phyloP scores from a whole-genome alignment of 2,888 invertebrate genomes.

The Thecophora atra region DNA sequence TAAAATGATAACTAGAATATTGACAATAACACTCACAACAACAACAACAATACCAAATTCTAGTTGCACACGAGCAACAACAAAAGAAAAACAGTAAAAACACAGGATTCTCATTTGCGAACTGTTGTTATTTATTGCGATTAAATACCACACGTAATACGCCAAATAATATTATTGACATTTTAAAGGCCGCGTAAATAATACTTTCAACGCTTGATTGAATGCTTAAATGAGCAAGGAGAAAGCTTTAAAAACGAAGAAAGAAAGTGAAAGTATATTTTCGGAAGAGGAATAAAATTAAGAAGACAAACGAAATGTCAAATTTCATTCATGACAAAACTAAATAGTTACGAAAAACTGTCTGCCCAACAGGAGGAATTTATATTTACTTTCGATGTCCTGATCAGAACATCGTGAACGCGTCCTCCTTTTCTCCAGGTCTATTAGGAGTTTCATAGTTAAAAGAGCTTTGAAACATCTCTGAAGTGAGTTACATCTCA shows the following conservation, averaged over 20 bases:
- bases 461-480: too few species aligned
- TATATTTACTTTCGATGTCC: too few species aligned
- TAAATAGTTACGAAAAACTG: too few species aligned
- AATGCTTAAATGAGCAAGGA: neutral
- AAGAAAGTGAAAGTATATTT: neutral
- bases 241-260: neutral
- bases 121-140: neutral
- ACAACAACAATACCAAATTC: neutral
- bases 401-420: too few species aligned
- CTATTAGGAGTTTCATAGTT: too few species aligned
- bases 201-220: conserved; percentile 5
- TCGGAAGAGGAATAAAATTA: neutral
- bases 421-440: too few species aligned
- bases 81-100: neutral
- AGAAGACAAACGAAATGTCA: neutral
- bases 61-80: too few species aligned
- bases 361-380: too few species aligned
- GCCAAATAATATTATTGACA: conserved; percentile 20
- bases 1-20: neutral
- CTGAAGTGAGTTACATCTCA: too few species aligned
- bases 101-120: neutral
- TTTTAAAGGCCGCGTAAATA: conserved; percentile 7
- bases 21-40: neutral
- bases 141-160: neutral
- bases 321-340: too few species aligned